Evolutionary conservation across 2,888 invertebrate genomes (phyloP).

Genomic region (Opisthograptis luteolata): DNA sequence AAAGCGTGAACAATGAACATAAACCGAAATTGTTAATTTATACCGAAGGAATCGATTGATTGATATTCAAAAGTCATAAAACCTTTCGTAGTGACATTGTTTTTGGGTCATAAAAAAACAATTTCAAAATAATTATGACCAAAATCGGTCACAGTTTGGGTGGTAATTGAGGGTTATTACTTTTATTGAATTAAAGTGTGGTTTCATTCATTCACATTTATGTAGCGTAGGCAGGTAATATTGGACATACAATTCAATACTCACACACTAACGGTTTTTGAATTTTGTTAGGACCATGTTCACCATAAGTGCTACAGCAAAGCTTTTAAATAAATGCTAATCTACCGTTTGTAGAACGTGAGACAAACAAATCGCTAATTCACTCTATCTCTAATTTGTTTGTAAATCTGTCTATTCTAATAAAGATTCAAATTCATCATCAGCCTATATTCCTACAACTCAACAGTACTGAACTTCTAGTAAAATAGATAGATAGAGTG

Average conservation of each 20-base stretch:
- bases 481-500: no score
- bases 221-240: constrained; percentile 11
- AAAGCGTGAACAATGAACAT: background rate
- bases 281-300: no score
- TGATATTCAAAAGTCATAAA: constrained; percentile 33
- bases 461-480: no score
- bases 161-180: constrained; percentile 37
- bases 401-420: no score
- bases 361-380: no score
- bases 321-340: no score
- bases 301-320: no score
- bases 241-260: background rate
- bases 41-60: constrained; percentile 30
- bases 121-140: constrained; percentile 38
- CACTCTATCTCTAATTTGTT: no score
- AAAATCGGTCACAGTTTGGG: constrained; percentile 42
- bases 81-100: constrained; percentile 29
- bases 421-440: no score
- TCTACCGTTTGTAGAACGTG: no score
- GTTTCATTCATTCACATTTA: constrained; percentile 11
- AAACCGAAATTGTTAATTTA: constrained; percentile 26
- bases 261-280: no score
- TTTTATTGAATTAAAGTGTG: constrained; percentile 30
- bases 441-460: no score
- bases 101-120: constrained; percentile 34